Base-by-base conservation (phyloP, 2,888 invertebrate genomes). In the Lingula anatina region DNA sequence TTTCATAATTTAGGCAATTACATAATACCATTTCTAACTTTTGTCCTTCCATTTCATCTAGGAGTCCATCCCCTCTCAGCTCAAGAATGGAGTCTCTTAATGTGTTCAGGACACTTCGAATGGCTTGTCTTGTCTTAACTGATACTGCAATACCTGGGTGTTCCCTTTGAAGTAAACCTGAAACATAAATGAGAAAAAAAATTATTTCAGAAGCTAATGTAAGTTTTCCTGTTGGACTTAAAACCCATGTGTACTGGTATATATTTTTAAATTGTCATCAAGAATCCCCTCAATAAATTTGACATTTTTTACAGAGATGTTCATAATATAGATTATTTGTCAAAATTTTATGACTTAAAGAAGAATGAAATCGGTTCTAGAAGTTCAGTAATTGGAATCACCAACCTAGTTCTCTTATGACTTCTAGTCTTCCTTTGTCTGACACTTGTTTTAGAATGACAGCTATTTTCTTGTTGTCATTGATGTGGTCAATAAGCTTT, bases 111-210 rank as follows among this genome's bases (percentile, higher is more conserved):
- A 84, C 83, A 15, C 82, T 80, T 0, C 84, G 79, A 40, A 82
- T 82, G 0, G 84, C 84, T 59, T 85, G 84, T 4, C 82, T 74
- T 0, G 85, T 84, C 69, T 85, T 85, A 44, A 84, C 83, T 0
- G 84, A 83, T 44, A 84, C 81, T 1, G 84, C 84, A 0, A 85
- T 83, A 23, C 73, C 73, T 9, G 73, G 73, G 51, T 72, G 73
- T 46, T 83, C 80, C 1, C 82, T 78, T 59, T 84, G 84, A 0
- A 85, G 69, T 20, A 82, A 55, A 15, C 68, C 72, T 72, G 51
- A 7, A 49, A 47, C 28, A 7, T 12, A 42, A 24, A 15, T 25
- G 9, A n/a, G n/a, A n/a, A n/a, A n/a, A n/a, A n/a, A n/a, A n/a
- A 20, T 5, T 39, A 39, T n/a, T n/a, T n/a, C n/a, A n/a, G n/a